phyloP scores from a whole-genome alignment of 1,140 invertebrate genomes.

The Ceratosolen solmsi region DNA sequence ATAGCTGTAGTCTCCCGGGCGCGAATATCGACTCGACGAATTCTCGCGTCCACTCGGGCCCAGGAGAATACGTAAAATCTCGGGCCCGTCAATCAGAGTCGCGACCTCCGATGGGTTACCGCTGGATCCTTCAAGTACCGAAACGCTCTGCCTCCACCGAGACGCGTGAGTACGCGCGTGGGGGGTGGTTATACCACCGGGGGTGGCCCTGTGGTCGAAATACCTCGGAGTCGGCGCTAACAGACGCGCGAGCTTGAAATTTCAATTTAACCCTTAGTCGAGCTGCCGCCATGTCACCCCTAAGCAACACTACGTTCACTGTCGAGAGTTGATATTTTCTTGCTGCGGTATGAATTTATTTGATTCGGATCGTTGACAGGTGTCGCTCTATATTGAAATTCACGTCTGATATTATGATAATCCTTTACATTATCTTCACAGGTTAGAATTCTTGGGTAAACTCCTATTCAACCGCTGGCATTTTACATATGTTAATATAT shows the following conservation, averaged over 20 bases:
- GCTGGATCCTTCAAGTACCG: background rate
- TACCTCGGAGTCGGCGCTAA: background rate
- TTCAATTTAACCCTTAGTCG: slow-evolving; percentile 15
- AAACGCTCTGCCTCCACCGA: background rate
- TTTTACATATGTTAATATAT: no score
- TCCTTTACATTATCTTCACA: background rate
- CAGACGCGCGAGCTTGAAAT: slow-evolving; percentile 9
- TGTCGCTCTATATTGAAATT: background rate
- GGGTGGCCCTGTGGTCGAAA: background rate
- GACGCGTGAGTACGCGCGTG: no score
- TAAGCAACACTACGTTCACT: background rate
- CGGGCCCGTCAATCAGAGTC: background rate
- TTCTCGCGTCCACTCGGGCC: slow-evolving; percentile 5
- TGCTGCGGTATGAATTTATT: background rate
- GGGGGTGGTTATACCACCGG: no score
- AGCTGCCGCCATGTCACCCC: background rate
- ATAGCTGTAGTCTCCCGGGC: background rate
- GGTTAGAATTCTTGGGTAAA: no score
- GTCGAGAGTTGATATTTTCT: background rate
- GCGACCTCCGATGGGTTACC: background rate
- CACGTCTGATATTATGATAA: background rate
- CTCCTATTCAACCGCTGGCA: no score
- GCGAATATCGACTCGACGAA: background rate
- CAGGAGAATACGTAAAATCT: slow-evolving; percentile 28
- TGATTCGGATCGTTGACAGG: background rate